Base-by-base conservation (phyloP, 2,113 vertebrate genomes). In the Numida meleagris region DNA sequence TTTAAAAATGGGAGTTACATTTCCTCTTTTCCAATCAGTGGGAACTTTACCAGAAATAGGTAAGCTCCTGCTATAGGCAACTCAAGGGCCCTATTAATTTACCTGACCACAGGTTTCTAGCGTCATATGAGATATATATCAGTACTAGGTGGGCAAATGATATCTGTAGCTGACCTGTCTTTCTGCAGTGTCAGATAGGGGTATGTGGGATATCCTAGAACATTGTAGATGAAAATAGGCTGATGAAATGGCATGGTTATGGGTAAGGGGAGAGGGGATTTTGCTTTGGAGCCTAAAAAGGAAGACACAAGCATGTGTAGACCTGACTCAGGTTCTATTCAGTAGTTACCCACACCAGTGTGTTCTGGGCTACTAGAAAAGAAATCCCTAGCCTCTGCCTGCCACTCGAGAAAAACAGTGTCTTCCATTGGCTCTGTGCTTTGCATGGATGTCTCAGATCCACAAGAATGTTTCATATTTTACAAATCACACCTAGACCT, bases 241-340 rank as follows among this genome's bases (percentile, higher is more conserved):
- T 61, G 33, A 58, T 9, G 9, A 27, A 40, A 51, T 45, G 36
- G 8, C 27, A 65, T 40, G 14, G 17, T 38, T 9, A 11, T 14
- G 4, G 10, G 10, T 40, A 20, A 40, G 15, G 29, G 7, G 8
- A 34, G 13, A 85, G 2, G 3, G 5, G 1, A 4, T 62, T 5
- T 75, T 48, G 61, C 43, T 40, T 16, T 45, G 20, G 9, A 53
- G 10, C 16, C 25, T 45, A n/a, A 33, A 77, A 65, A 80, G 25
- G 33, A 36, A 9, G 11, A 13, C 27, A 6, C 25, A 63, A 40
- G 29, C 71, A 65, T 31, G n/a, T 34, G 12, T n/a, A 71, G 34
- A 58, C 27, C 16, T 82, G 57, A 82, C 63, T 24, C 13, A 8
- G 50, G 42, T 23, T 63, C 33, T 29, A 45, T 57, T 68, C 45